Percentiles rank a stretch among this genome's conserved stretches.
Conservation (phyloP, 2,113 vertebrate genomes). For the Eptatretus burgeri region DNA sequence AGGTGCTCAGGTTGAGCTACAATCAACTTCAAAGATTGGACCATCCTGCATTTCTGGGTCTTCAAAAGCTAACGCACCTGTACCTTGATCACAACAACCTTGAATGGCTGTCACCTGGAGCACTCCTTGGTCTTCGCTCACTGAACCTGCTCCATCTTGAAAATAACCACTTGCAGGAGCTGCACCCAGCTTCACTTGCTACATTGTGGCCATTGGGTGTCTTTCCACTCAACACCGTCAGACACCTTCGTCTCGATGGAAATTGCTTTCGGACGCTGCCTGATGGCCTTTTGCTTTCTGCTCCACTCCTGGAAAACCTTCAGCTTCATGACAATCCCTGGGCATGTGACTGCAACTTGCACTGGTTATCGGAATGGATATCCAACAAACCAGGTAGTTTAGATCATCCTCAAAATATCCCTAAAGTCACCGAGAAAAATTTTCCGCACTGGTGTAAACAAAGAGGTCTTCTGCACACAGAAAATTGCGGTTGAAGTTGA, state of each 20-base stretch:
- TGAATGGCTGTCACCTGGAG: conserved; percentile 41
- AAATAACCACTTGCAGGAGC: conserved; percentile 37
- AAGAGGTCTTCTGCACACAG: no score
- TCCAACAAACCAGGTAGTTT: neutral
- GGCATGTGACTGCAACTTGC: conserved; percentile 42
- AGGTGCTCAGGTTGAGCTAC: conserved; percentile 78
- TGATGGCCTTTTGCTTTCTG: conserved; percentile 16
- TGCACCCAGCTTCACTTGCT: conserved; percentile 40
- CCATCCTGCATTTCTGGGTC: conserved; percentile 25
- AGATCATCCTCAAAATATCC: no score
- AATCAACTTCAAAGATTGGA: conserved; percentile 39
- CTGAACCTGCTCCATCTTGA: conserved; percentile 50
- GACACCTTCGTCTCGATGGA: conserved; percentile 47
- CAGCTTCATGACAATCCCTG: conserved; percentile 58
- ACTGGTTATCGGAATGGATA: conserved; percentile 34
- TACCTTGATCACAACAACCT: conserved; percentile 62
- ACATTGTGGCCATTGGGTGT: conserved; percentile 31
- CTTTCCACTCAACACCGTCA: conserved; percentile 39
- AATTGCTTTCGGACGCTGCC: conserved; percentile 30
- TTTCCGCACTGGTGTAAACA: no score
- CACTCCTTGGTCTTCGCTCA: conserved; percentile 40
- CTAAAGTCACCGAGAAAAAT: no score
- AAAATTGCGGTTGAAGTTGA: no score
- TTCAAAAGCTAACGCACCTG: conserved; percentile 29
- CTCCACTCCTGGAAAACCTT: conserved; percentile 43